Base-by-base conservation (phyloP, 37 sponge, comb jelly and placozoan species). In the Haliclona indistincta region DNA sequence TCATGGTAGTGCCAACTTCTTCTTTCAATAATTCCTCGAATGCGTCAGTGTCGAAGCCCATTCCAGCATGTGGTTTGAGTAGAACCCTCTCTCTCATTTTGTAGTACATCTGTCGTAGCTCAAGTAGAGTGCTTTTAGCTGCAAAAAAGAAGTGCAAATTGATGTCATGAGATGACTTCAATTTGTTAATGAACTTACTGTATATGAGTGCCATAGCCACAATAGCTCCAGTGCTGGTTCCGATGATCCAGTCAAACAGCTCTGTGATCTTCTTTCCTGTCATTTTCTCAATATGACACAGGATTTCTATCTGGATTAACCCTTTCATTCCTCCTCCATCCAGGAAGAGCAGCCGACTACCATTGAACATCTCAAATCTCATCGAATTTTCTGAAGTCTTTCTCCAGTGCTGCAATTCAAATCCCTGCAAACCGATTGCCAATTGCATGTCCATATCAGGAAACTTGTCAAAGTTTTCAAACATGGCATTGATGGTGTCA, bases 241-340 rank as follows among this genome's bases (percentile, higher is more conserved):
- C 86, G 3, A 86, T 68, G 30, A 86, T 79, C 86, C 86, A 86
- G 47, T 86, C 80, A 74, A 86, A 86, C 62, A 86, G 67, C 67
- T 86, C 80, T 15, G 54, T 65, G 33, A 86, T 86, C 51, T 34
- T 86, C 51, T 60, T 66, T 32, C 86, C 80, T 44, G 86, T 86
- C 38, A 28, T 30, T 28, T 64, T 38, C 58, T 86, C 86, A 62
- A 86, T 71, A 22, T 73, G 73, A 25, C 55, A 51, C 52, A 86
- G 54, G 2, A 78, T 41, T 53, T 86, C 86, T 5, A 86, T 54
- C 74, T 79, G 74, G 25, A 86, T 39, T 62, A 86, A 56, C 8
- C 80, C 86, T 41, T 56, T 86, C 28, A 86, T 78, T 20, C 86
- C 86, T 23, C 86, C 86, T 1, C 86, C 86, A 34, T 86, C 86